Base-by-base conservation (phyloP, 30 jellyfish, hydroid and myxozoan species). In the Nemopilema nomurai region DNA sequence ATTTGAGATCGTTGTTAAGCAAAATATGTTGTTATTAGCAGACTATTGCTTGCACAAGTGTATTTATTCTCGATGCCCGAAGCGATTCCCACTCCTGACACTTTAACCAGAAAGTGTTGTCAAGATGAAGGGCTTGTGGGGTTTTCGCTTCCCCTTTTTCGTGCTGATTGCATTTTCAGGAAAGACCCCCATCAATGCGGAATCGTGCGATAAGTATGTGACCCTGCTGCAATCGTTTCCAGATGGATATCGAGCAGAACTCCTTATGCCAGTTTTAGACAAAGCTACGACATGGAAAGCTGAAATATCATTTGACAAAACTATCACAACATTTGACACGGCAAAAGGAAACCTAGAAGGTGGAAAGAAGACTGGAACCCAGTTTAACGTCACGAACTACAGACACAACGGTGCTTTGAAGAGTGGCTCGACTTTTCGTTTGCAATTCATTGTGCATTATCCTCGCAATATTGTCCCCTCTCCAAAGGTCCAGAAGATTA, bases 231-330 rank as follows among this genome's bases (percentile, higher is more conserved):
- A 83, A 16, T 16, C 68, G 19, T 83, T 70, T 69, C 86, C 85
- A 19, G 91, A 83, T 65, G 91, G 91, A 17, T 83, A 83, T 31
- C 78, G 84, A 3, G 91, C 77, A 17, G 29, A 30, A 16, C 51
- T 83, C 57, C 20, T 16, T 4, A 19, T 83, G 63, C 91, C 91
- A 1, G 91, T 83, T 6, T 70, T 83, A n/a, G 62, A 68, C 26
- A 29, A 64, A 1, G 1, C 51, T 62, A 53, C 33, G 20, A 53
- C 49, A 21, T 83, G 91, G 91, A 83, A 62, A 26, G 63, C 74
- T 31, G 80, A 51, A 62, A 63, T 83, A 25, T 50, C 62, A n/a
- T 74, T 83, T 31, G 86, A 83, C 67, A 83, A 83, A 62, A 25
- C 30, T 33, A 69, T 83, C 30, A 70, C 62, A 19, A 57, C 57